phyloP scores from a whole-genome alignment of 2,797 vertebrate species.

The Acanthurus lineatus region DNA sequence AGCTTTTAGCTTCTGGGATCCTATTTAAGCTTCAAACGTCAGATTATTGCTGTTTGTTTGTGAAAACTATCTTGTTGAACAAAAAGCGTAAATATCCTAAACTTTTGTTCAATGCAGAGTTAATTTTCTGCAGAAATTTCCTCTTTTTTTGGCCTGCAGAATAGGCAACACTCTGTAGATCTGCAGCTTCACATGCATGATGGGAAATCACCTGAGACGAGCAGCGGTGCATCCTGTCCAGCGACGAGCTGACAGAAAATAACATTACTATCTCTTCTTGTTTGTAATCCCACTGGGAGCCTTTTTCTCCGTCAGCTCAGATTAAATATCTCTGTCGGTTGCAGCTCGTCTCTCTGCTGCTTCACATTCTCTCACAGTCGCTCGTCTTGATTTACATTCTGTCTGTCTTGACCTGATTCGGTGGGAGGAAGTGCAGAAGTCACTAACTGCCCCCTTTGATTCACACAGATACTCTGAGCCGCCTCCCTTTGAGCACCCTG shows the following conservation, averaged over 20 bases:
- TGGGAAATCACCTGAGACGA: slow-evolving; percentile 14
- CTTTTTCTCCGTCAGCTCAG: slow-evolving; percentile 19
- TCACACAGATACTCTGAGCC: slow-evolving; percentile 1
- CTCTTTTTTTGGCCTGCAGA: too few relatives aligned
- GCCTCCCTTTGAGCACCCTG: not conserved
- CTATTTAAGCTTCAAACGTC: too few relatives aligned
- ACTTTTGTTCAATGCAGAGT: too few relatives aligned
- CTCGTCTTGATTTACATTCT: slow-evolving; percentile 23
- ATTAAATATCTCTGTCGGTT: slow-evolving; percentile 39
- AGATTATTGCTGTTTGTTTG: too few relatives aligned
- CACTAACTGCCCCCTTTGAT: slow-evolving; percentile 7
- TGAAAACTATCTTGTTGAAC: too few relatives aligned
- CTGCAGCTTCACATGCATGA: slow-evolving; percentile 1
- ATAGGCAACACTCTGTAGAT: not conserved
- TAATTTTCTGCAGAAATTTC: too few relatives aligned
- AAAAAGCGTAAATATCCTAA: too few relatives aligned
- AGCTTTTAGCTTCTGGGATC: too few relatives aligned
- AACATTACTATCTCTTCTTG: not conserved
- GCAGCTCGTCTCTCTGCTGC: slow-evolving; percentile 26
- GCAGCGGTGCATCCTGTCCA: not conserved
- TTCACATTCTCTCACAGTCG: slow-evolving; percentile 5
- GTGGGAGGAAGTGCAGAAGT: slow-evolving; percentile 5
- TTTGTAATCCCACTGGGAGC: not conserved
- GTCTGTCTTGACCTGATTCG: not conserved
- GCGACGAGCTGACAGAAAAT: not conserved